Conservation (phyloP, 2,113 vertebrate species). For the Corvus cornix region DNA sequence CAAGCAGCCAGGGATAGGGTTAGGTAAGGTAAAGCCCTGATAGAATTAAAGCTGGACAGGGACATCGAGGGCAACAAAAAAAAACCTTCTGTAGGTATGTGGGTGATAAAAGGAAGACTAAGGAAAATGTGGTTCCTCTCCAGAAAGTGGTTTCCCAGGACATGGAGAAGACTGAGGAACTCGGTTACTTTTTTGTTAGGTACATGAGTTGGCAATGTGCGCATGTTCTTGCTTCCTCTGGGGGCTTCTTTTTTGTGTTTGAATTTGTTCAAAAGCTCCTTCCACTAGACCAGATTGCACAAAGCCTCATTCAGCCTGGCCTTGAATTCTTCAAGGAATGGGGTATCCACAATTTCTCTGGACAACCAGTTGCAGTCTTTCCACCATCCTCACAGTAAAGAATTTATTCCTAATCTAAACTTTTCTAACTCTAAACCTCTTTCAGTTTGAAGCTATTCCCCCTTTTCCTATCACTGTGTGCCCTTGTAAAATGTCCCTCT, state of each 20-base stretch:
- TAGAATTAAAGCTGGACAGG: neutral
- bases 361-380: neutral
- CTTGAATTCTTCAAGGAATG: neutral
- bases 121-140: neutral
- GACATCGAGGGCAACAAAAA: neutral
- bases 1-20: neutral
- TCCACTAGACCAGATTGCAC: neutral
- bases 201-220: fast-evolving
- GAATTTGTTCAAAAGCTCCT: neutral
- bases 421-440: neutral
- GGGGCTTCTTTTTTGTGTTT: neutral
- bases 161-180: neutral
- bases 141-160: neutral
- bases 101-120: neutral
- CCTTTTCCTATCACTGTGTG: neutral
- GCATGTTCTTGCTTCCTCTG: neutral
- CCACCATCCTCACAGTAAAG: neutral
- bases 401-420: neutral
- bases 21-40: neutral
- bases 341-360: neutral
- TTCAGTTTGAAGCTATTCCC: neutral
- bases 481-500: neutral
- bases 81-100: neutral
- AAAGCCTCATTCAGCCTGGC: neutral
- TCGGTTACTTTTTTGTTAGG: neutral